Conservation (phyloP, 1,140 invertebrate genomes). For the Lasioglossum baleicum region DNA sequence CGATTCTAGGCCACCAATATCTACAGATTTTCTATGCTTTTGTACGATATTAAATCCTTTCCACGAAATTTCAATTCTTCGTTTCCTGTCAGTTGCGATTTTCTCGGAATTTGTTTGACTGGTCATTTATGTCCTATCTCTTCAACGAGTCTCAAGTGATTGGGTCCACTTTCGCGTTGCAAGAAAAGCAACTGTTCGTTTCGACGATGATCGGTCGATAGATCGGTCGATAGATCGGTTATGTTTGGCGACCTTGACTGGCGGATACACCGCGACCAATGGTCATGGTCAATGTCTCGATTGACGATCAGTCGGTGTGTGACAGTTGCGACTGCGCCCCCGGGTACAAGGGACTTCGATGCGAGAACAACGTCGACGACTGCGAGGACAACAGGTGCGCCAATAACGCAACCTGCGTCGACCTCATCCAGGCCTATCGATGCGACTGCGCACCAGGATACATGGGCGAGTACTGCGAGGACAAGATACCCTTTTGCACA, state of each 20-base stretch:
- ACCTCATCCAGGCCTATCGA: constrained; percentile 90
- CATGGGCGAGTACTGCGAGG: constrained; percentile 94
- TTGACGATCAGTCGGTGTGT: constrained; percentile 75
- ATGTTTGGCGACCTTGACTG: constrained; percentile 18
- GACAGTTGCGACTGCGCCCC: constrained; percentile 90
- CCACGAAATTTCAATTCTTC: too few relatives aligned
- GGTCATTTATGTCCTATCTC: too few relatives aligned
- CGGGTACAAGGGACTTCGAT: constrained; percentile 94
- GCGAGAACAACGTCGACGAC: constrained; percentile 95
- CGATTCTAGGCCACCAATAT: too few relatives aligned
- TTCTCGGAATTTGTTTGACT: too few relatives aligned
- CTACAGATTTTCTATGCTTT: too few relatives aligned
- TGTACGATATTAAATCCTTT: too few relatives aligned
- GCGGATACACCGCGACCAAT: constrained; percentile 67
- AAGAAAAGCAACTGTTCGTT: too few relatives aligned
- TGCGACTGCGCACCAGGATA: constrained; percentile 92
- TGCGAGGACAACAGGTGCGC: constrained; percentile 90
- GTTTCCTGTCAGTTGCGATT: too few relatives aligned
- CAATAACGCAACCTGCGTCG: constrained; percentile 94
- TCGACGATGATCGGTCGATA: constrained; percentile 2
- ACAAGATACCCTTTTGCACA: constrained; percentile 95
- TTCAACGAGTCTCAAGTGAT: too few relatives aligned
- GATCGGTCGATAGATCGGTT: constrained; percentile 27
- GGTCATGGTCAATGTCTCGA: constrained; percentile 71
- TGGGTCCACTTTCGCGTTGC: too few relatives aligned